Conservation (phyloP, 1,140 invertebrate genomes). For the Plutomurus gul region DNA sequence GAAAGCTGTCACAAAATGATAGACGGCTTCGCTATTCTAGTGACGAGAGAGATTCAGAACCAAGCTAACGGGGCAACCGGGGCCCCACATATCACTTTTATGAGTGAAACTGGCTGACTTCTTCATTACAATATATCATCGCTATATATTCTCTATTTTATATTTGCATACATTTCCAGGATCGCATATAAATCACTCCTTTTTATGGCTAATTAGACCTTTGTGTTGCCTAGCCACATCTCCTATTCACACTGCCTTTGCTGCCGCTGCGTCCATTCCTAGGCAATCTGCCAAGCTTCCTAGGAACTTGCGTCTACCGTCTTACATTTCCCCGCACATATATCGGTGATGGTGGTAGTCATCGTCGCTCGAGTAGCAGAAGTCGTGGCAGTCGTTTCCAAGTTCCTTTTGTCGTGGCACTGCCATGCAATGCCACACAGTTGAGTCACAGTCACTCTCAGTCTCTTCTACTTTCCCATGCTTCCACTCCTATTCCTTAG, state of each 20-base stretch:
- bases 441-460: conserved; percentile 13
- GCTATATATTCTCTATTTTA: conserved; percentile 54
- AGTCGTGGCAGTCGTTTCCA: neutral
- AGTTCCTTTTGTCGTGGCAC: neutral
- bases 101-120: conserved; percentile 46
- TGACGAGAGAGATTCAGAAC: conserved; percentile 52
- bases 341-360: neutral
- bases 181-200: conserved; percentile 51
- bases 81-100: conserved; percentile 51
- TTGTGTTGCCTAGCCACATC: conserved; percentile 53
- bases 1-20: conserved; percentile 52
- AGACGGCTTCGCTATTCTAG: conserved; percentile 48
- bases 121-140: too few species aligned
- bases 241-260: conserved; percentile 48
- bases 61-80: conserved; percentile 45
- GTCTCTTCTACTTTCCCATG: neutral
- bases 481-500: conserved; percentile 1
- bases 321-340: conserved; percentile 16
- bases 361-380: neutral
- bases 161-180: conserved; percentile 54
- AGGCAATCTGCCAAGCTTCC: conserved; percentile 7
- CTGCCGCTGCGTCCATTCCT: conserved; percentile 21
- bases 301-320: conserved; percentile 17
- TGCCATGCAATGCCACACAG: neutral
- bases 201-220: conserved; percentile 54